Evolutionary conservation across 2,888 invertebrate genomes (phyloP).

Genomic region (Homarus gammarus): DNA sequence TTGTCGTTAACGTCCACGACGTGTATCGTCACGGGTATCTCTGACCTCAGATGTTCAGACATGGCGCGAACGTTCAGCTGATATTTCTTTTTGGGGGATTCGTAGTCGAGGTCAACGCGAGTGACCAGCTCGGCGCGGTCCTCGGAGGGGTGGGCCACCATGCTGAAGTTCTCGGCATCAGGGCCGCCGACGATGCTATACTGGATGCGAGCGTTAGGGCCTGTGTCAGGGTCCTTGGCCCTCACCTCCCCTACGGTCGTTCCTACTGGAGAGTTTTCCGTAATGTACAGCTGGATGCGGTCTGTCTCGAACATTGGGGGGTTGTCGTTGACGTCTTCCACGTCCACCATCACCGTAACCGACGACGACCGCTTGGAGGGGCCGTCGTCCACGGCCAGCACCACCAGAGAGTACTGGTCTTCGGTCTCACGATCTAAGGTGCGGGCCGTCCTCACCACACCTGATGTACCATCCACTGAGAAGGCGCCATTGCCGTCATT

Average conservation of each 20-base stretch:
- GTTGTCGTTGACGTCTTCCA: conserved; percentile 94
- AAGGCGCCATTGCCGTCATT: conserved; percentile 91
- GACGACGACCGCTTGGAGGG: conserved; percentile 83
- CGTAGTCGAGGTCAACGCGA: conserved; percentile 95
- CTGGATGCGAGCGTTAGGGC: conserved; percentile 92
- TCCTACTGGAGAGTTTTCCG: conserved; percentile 98
- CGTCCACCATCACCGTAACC: conserved; percentile 84
- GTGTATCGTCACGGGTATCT: conserved; percentile 91
- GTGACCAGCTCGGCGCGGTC: conserved; percentile 89
- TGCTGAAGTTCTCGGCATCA: conserved; percentile 90
- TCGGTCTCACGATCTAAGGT: conserved; percentile 94
- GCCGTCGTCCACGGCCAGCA: conserved; percentile 94
- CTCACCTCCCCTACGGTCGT: conserved; percentile 94
- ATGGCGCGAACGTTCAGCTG: conserved; percentile 93
- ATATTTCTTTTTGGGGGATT: conserved; percentile 93
- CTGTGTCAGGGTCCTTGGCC: conserved; percentile 95
- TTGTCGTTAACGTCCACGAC: conserved; percentile 98
- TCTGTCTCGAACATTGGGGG: conserved; percentile 92
- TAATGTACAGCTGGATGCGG: conserved; percentile 91
- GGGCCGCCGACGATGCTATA: conserved; percentile 93
- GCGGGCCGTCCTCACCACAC: conserved; percentile 93
- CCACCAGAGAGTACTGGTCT: conserved; percentile 90
- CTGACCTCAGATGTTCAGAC: conserved; percentile 92
- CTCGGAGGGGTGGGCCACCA: conserved; percentile 85
- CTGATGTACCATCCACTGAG: conserved; percentile 93